Evolutionary conservation across 2,113 vertebrate species (phyloP), one percentile per base, ranked within the genome.

Genomic region (Hymenochirus boettgeri): DNA sequence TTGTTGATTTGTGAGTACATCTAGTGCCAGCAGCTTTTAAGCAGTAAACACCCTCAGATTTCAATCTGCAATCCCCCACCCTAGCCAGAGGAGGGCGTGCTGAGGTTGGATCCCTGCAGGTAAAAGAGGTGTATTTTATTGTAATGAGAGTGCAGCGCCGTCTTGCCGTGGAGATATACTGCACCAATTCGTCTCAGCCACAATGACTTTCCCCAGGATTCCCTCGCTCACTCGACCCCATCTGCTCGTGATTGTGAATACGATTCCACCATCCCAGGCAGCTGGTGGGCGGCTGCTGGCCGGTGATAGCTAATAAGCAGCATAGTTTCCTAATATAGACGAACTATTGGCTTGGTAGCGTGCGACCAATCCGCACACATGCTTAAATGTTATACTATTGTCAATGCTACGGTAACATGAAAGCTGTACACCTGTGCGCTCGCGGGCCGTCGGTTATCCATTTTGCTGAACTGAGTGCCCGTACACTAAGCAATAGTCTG

Each of bases 71-170:
- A 15, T 50, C 17, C 15, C 22, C 45, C 39, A n/a, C 39, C n/a
- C 4, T 54, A 18, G 24, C 45, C 35, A 24, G n/a, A 37, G 63
- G 22, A 58, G 17, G 33, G 55, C 42, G 42, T 13, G 12, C 18
- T 35, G n/a, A 51, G 26, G 37, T 12, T 31, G 63, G 64, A 58
- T 51, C 64, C 64, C 64, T 21, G 64, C 64, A 66, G 64, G 64
- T 66, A 66, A 66, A 66, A 66, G 31, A 66, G 64, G 64, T 66
- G 64, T 66, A 58, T n/a, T 58, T 59, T 66, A 66, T 66, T 66
- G 64, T 66, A 66, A 66, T 66, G 19, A 56, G 56, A 66, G 55
- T 26, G 27, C 29, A 52, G 64, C 24, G 21, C 55, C 17, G 29
- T 51, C 31, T 66, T 59, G 46, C n/a, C 26, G 27, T 29, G 13